Conservation (phyloP, 2,113 vertebrate species). For the Aplodontia rufa region DNA sequence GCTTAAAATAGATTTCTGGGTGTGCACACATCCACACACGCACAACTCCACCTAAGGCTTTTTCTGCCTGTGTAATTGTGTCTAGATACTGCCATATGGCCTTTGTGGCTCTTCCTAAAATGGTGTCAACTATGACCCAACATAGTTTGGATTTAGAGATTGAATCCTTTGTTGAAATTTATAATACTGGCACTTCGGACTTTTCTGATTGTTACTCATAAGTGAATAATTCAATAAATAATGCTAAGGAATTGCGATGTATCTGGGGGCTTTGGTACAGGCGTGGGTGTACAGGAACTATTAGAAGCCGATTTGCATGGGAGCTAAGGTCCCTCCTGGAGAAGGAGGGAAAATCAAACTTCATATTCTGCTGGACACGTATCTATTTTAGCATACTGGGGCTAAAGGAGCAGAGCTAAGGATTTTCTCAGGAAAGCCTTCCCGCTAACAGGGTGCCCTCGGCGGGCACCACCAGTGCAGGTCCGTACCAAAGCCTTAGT, state of each 20-base stretch:
- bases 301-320: not conserved
- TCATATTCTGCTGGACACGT: not conserved
- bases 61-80: not conserved
- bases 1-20: not conserved
- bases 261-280: not conserved
- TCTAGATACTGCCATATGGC: not conserved
- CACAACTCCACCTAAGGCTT: not conserved
- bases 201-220: constrained; percentile 3
- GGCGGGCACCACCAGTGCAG: not conserved
- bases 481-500: not conserved
- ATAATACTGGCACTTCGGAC: not conserved
- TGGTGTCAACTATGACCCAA: not conserved
- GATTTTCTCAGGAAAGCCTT: not conserved
- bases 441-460: not conserved
- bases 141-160: not conserved
- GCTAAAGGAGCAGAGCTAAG: not conserved
- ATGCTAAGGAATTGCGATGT: not conserved
- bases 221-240: not conserved
- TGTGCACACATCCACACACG: not conserved
- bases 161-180: not conserved
- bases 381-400: not conserved
- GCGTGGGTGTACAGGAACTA: not conserved
- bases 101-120: not conserved
- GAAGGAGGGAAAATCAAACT: not conserved
- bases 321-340: not conserved